Evolutionary conservation across 2,888 invertebrate genomes (phyloP).

Genomic region (Stenoptilia bipunctidactyla): DNA sequence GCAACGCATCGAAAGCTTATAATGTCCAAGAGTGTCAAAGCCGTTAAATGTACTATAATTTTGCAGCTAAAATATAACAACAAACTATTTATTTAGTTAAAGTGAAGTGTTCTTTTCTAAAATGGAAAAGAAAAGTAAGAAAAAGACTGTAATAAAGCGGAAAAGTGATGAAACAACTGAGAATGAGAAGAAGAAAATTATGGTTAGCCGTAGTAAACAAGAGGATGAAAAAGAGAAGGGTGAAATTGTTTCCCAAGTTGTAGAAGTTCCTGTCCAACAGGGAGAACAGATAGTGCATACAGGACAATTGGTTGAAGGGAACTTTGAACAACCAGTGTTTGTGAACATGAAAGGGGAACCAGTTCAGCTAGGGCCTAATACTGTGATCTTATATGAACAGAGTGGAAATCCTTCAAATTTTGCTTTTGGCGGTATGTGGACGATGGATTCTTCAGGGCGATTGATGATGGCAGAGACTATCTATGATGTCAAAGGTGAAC

Average conservation of each 20-base stretch:
- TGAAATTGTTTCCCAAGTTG: conserved; percentile 54
- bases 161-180: conserved; percentile 57
- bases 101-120: conserved; percentile 17
- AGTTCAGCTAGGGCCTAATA: conserved; percentile 60
- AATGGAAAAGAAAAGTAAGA: conserved; percentile 68
- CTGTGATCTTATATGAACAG: conserved; percentile 62
- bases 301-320: conserved; percentile 58
- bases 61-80: no score
- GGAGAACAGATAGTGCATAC: conserved; percentile 61
- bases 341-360: conserved; percentile 66
- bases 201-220: conserved; percentile 41
- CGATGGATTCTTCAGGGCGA: conserved; percentile 58
- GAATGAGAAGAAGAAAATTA: conserved; percentile 43
- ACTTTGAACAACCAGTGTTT: conserved; percentile 63
- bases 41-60: no score
- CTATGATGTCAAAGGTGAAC: conserved; percentile 63
- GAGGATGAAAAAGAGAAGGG: conserved; percentile 53
- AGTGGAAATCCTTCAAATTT: conserved; percentile 60
- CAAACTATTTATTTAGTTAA: no score
- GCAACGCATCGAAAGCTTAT: no score
- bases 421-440: conserved; percentile 65
- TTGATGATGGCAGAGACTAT: conserved; percentile 68
- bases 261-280: conserved; percentile 59
- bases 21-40: no score
- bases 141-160: conserved; percentile 61